phyloP scores from a whole-genome alignment of 2,888 invertebrate species.

The Dicycla oo region DNA sequence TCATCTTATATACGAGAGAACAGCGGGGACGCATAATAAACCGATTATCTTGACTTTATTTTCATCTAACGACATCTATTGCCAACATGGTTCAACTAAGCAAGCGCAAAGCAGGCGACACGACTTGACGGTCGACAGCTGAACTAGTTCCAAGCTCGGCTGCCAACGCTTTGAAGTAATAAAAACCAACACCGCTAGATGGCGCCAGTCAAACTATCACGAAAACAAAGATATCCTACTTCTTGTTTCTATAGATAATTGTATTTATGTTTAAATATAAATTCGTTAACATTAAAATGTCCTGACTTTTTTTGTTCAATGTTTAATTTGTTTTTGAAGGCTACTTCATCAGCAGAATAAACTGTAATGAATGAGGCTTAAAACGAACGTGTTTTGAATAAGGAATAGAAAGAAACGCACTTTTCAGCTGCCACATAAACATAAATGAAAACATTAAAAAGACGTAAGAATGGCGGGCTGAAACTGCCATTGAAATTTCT shows the following conservation, averaged over 20 bases:
- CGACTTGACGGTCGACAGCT: constrained; percentile 10
- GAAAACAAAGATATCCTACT: too few species aligned
- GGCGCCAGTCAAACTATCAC: constrained; percentile 33
- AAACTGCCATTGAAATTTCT: constrained; percentile 33
- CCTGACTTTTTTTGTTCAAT: not conserved
- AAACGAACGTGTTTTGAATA: constrained; percentile 14
- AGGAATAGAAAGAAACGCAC: constrained; percentile 3
- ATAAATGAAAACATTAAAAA: constrained; percentile 39
- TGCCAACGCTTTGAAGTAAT: constrained; percentile 36
- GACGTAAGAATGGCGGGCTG: not conserved
- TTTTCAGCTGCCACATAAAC: constrained; percentile 15
- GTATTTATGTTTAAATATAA: too few species aligned
- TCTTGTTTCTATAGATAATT: too few species aligned
- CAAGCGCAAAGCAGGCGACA: constrained; percentile 9
- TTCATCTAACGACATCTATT: constrained; percentile 71
- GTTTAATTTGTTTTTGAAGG: constrained; percentile 15
- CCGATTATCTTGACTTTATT: not conserved
- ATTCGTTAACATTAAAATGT: not conserved
- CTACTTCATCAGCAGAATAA: not conserved
- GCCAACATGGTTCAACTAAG: constrained; percentile 41
- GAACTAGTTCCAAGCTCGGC: constrained; percentile 25
- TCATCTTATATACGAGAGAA: not conserved
- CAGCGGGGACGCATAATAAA: not conserved
- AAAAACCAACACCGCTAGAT: constrained; percentile 46
- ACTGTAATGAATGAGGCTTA: not conserved